A percentile compares a stretch with the other conserved stretches of the same genome.
Evolutionary conservation across 2,113 vertebrate genomes (phyloP).

Genomic region (Bungarus multicinctus): DNA sequence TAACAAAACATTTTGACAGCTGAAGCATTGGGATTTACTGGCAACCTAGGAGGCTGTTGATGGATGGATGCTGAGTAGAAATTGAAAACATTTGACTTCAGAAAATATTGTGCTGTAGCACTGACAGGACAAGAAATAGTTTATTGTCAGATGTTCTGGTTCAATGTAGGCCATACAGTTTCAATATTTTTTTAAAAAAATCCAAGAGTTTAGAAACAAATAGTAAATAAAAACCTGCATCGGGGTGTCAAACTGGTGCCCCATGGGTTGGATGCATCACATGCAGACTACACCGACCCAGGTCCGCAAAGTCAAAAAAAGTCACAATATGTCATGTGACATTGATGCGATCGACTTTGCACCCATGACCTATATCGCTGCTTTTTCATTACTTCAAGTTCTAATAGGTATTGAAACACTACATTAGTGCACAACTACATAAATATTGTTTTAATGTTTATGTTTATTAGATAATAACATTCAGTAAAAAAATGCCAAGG

Average conservation of each 20-base stretch:
- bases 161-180: neutral
- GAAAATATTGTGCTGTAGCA: neutral
- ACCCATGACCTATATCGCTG: neutral
- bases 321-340: too few relatives aligned
- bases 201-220: neutral
- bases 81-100: neutral
- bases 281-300: too few relatives aligned
- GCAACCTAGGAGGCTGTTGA: neutral
- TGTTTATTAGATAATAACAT: too few relatives aligned
- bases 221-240: neutral
- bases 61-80: neutral
- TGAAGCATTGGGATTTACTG: neutral
- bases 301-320: too few relatives aligned
- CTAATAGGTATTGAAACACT: neutral
- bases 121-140: neutral
- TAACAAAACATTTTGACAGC: neutral
- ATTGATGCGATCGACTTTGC: too few relatives aligned
- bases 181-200: neutral
- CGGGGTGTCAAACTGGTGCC: too few relatives aligned
- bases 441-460: neutral
- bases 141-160: neutral
- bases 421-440: neutral
- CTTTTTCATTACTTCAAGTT: neutral
- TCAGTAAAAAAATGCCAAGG: neutral
- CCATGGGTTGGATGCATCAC: too few relatives aligned